These are phyloP conservation scores for Prionailurus bengalensis DNA, from an alignment of 2,113 vertebrate species.

Conservation along the genomic window DNA sequence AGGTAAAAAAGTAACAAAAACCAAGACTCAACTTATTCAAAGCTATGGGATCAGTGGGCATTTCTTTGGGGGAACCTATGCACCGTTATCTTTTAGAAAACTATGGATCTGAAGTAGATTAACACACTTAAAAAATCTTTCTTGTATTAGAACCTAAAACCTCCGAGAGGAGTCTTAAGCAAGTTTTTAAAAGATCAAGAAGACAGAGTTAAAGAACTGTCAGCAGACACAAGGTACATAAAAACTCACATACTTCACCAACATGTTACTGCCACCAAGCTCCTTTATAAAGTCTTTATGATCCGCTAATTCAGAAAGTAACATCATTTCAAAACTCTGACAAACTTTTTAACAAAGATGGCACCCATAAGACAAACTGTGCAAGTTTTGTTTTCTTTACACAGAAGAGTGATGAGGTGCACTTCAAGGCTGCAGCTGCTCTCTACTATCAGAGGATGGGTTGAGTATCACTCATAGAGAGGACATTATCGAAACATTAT, in stretches of 20 bases:
- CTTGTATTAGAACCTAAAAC: conserved; percentile 31
- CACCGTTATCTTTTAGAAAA: conserved; percentile 39
- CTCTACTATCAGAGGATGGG: neutral
- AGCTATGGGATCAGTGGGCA: neutral
- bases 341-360: neutral
- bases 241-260: neutral
- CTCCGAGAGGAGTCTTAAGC: neutral
- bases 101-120: conserved; percentile 52
- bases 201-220: neutral
- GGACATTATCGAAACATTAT: neutral
- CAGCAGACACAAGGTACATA: neutral
- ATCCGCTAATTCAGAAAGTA: conserved; percentile 15
- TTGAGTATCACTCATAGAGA: neutral
- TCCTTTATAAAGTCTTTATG: neutral
- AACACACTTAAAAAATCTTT: neutral
- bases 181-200: conserved; percentile 58
- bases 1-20: neutral
- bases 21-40: neutral
- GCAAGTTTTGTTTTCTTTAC: neutral
- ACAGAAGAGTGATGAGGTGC: neutral
- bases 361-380: neutral
- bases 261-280: neutral
- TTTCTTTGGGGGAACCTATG: neutral
- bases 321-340: neutral
- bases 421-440: neutral